Conservation (phyloP, 2,797 vertebrate species). For the Ctenopoma multispine region DNA sequence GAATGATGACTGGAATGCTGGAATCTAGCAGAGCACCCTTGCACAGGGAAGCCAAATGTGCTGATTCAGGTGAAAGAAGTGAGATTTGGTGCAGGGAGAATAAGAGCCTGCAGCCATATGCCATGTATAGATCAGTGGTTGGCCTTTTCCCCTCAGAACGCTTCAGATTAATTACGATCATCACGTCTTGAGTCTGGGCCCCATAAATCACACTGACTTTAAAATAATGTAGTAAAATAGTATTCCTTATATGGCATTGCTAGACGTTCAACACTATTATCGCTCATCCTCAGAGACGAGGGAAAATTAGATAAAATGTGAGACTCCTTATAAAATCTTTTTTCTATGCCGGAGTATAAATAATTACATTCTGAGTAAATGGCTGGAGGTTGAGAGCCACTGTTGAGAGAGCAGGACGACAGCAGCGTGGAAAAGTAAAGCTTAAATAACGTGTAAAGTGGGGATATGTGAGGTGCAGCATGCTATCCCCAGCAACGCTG, state of each 20-base stretch:
- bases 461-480: conserved; percentile 23
- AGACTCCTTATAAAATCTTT: conserved; percentile 68
- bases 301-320: conserved; percentile 71
- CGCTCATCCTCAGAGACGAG: conserved; percentile 66
- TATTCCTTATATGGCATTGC: conserved; percentile 66
- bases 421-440: conserved; percentile 43
- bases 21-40: conserved; percentile 45
- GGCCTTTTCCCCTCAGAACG: conserved; percentile 80
- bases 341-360: conserved; percentile 69
- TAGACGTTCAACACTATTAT: conserved; percentile 67
- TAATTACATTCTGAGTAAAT: conserved; percentile 75
- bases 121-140: conserved; percentile 74
- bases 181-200: conserved; percentile 73
- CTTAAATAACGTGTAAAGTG: conserved; percentile 65
- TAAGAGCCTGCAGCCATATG: conserved; percentile 80
- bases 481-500: neutral
- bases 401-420: conserved; percentile 31
- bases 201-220: conserved; percentile 84
- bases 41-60: conserved; percentile 64
- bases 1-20: conserved; percentile 48
- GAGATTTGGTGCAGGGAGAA: conserved; percentile 77
- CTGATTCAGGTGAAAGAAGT: conserved; percentile 78
- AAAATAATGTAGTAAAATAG: conserved; percentile 84
- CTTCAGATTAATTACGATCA: conserved; percentile 86
- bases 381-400: conserved; percentile 62